Conservation (phyloP, 2,888 invertebrate species). For the Zygogramma bicolorata region DNA sequence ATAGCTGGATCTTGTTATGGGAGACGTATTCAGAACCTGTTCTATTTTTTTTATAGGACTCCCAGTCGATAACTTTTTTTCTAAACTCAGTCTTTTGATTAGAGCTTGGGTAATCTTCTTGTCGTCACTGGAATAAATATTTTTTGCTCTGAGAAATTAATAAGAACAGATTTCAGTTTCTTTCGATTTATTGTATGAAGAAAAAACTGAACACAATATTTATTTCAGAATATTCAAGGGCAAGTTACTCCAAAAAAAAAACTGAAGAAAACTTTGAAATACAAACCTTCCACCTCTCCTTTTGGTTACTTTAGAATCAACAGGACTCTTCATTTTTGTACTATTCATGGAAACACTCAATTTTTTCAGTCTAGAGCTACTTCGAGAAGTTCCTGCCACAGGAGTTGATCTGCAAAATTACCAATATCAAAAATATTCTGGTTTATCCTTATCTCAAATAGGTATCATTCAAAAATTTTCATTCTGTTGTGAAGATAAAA, state of each 20-base stretch:
- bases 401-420: conserved; percentile 34
- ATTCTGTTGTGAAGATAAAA: no score
- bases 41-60: conserved; percentile 21
- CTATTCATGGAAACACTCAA: not conserved
- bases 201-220: no score
- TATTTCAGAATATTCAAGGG: no score
- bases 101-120: conserved; percentile 28
- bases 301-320: conserved; percentile 27
- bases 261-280: not conserved
- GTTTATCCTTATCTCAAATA: no score
- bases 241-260: not conserved
- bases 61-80: conserved; percentile 13
- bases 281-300: conserved; percentile 30
- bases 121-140: conserved; percentile 14
- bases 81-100: conserved; percentile 25
- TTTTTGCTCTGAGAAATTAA: not conserved
- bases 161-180: no score
- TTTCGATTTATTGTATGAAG: not conserved
- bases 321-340: not conserved
- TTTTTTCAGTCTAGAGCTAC: conserved; percentile 16
- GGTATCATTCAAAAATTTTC: no score
- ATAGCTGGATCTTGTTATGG: conserved; percentile 19
- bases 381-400: not conserved
- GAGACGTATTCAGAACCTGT: conserved; percentile 11
- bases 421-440: not conserved